Percentiles rank a stretch among this genome's conserved stretches.
These are phyloP conservation scores for Rhagologus leucostigma DNA, from an alignment of 2,113 vertebrate genomes.

Conservation along the genomic window DNA sequence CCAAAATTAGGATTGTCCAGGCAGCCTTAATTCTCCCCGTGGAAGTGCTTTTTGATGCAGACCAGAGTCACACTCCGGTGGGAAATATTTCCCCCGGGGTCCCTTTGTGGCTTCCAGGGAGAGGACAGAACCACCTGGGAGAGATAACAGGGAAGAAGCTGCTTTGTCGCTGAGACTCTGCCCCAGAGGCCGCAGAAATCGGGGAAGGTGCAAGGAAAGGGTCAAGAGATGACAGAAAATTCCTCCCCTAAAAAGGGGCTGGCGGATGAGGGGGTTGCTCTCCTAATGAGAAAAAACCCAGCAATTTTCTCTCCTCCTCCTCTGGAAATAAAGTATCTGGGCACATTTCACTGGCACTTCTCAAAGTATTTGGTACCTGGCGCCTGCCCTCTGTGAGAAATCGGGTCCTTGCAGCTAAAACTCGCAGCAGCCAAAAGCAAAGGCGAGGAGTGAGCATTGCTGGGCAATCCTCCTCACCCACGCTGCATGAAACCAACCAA, in stretches of 20 bases:
- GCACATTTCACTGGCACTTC: background rate
- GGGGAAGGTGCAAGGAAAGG: background rate
- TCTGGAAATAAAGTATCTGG: background rate
- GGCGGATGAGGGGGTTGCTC: background rate
- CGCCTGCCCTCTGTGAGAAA: background rate
- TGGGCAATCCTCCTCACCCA: background rate
- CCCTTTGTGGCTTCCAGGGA: background rate
- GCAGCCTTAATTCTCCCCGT: background rate
- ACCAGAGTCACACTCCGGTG: background rate
- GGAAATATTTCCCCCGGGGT: background rate
- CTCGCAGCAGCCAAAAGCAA: background rate
- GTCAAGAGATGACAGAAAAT: background rate
- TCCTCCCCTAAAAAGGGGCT: background rate
- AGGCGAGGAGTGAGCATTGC: background rate
- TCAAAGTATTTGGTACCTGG: background rate
- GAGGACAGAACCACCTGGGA: background rate
- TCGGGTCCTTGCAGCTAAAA: background rate
- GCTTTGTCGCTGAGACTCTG: background rate
- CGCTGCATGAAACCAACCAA: fast-evolving
- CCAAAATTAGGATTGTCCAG: slow-evolving; percentile 23
- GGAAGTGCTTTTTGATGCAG: background rate
- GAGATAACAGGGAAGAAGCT: background rate
- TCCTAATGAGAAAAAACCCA: background rate
- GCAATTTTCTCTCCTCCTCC: background rate
- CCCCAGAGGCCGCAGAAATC: background rate